phyloP scores from a whole-genome alignment of 2,797 vertebrate species.

The Rousettus madagascariensis region DNA sequence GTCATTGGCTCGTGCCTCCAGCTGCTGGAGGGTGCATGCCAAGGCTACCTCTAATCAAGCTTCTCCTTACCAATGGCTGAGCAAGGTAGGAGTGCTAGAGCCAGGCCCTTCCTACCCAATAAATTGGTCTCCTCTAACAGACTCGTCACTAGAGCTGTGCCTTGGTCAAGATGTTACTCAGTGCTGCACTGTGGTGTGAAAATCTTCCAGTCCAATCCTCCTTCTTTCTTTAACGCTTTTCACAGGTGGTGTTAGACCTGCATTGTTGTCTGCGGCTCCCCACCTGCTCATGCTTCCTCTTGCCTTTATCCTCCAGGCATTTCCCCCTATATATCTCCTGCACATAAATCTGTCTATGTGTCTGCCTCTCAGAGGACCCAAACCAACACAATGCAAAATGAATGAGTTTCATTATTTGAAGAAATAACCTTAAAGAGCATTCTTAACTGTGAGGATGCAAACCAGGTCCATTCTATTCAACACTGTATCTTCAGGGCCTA shows the following conservation, averaged over 20 bases:
- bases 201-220: background rate
- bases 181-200: background rate
- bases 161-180: background rate
- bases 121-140: background rate
- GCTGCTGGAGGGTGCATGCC: background rate
- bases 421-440: background rate
- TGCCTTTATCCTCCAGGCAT: background rate
- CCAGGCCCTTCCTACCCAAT: background rate
- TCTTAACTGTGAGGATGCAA: background rate
- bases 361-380: background rate
- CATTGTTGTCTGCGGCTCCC: background rate
- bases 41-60: background rate
- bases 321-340: background rate
- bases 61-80: background rate
- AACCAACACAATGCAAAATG: background rate
- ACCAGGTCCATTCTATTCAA: background rate
- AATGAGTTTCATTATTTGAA: slow-evolving; percentile 3
- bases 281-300: background rate
- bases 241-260: background rate
- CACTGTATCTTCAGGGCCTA: background rate
- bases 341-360: background rate
- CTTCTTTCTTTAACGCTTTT: background rate
- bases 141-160: background rate
- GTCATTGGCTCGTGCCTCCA: too few species aligned
- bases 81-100: background rate